A percentile compares a stretch with the other conserved stretches of the same genome.
Evolutionary conservation across 1,140 invertebrate genomes (phyloP).

Genomic region (Tetramorium simillimum): DNA sequence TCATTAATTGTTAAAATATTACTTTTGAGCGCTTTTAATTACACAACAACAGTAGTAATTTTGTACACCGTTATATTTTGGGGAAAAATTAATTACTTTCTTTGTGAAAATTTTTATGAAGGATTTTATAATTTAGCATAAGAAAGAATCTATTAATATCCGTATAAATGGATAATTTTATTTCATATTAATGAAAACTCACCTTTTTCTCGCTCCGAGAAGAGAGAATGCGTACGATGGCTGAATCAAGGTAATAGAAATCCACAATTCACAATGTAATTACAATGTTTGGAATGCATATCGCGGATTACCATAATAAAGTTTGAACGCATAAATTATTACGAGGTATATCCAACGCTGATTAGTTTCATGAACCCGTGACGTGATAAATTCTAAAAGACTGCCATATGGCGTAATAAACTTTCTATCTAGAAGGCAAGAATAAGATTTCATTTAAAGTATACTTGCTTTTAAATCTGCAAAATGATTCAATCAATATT

Average conservation of each 20-base stretch:
- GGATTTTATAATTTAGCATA: constrained; percentile 19
- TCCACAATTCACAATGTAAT: constrained; percentile 57
- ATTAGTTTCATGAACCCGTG: constrained; percentile 51
- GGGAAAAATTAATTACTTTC: constrained; percentile 10
- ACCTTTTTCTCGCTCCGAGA: constrained; percentile 8
- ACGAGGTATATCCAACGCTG: constrained; percentile 41
- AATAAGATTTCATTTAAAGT: background rate
- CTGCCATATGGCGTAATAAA: constrained; percentile 12
- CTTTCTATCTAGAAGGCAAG: background rate
- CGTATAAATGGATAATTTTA: constrained; percentile 28
- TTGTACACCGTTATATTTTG: background rate
- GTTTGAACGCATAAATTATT: constrained; percentile 60
- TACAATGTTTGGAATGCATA: constrained; percentile 59
- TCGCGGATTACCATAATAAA: constrained; percentile 59
- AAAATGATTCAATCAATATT: background rate
- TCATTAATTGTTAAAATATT: constrained; percentile 26
- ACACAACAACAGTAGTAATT: constrained; percentile 4
- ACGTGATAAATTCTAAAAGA: constrained; percentile 35
- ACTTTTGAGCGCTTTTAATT: constrained; percentile 22
- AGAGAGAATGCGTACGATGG: constrained; percentile 12
- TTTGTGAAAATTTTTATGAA: background rate
- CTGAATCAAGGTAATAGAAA: constrained; percentile 52
- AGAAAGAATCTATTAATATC: constrained; percentile 12
- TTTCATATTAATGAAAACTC: constrained; percentile 37
- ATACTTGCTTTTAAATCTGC: background rate